Evolutionary conservation across 2,888 invertebrate genomes (phyloP).

Genomic region (Aradus depressus): DNA sequence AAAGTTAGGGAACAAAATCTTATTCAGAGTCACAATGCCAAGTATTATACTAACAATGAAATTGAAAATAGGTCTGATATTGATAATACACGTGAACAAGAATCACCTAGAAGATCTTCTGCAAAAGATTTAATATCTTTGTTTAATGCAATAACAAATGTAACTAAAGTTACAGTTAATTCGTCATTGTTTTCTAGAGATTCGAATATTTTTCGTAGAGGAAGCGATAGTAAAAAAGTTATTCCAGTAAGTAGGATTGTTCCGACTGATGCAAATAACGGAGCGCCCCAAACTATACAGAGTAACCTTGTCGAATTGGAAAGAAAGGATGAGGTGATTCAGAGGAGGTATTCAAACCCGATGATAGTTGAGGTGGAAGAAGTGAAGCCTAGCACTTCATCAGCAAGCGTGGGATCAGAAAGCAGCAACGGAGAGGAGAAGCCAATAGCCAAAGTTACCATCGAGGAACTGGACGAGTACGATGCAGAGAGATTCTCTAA

Average conservation of each 20-base stretch:
- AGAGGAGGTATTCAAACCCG: too few relatives aligned
- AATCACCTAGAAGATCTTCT: slow-evolving; percentile 34
- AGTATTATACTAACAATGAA: slow-evolving; percentile 32
- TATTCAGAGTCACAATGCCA: slow-evolving; percentile 33
- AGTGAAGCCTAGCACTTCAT: slow-evolving; percentile 5
- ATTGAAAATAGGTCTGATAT: slow-evolving; percentile 12
- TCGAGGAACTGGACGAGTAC: slow-evolving; percentile 30
- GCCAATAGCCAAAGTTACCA: slow-evolving; percentile 27
- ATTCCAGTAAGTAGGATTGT: background rate
- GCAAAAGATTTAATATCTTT: slow-evolving; percentile 48
- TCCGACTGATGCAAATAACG: background rate
- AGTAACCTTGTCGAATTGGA: slow-evolving; percentile 2
- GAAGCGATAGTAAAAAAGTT: slow-evolving; percentile 27
- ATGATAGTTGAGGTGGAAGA: too few relatives aligned
- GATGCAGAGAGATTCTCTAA: slow-evolving; percentile 27
- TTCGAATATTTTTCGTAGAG: slow-evolving; percentile 24
- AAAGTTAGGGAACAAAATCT: slow-evolving; percentile 36
- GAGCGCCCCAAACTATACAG: background rate
- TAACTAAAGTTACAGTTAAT: slow-evolving; percentile 44
- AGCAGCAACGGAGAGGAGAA: slow-evolving; percentile 12
- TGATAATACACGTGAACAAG: slow-evolving; percentile 29
- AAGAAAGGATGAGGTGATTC: background rate
- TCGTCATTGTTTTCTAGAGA: slow-evolving; percentile 38
- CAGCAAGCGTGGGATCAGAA: background rate
- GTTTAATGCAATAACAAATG: slow-evolving; percentile 50